Evolutionary conservation across 2,113 vertebrate genomes (phyloP), one percentile per base, ranked within the genome.

Genomic region (Eptatretus burgeri): DNA sequence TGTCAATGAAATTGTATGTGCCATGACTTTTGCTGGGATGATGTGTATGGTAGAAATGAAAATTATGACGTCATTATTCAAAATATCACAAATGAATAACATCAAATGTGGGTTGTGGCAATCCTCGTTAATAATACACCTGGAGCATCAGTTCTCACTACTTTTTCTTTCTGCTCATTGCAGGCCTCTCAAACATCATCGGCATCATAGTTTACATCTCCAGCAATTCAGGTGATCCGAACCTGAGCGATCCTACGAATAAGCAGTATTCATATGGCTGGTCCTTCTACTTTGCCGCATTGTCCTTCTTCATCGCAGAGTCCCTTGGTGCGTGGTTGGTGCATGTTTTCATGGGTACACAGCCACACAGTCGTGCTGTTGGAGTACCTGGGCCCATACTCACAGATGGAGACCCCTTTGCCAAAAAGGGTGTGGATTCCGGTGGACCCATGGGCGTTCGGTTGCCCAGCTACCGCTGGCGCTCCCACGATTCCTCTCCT

Each of bases 141-240:
- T 41, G 27, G 27, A 7, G 27, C 27, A 7, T 41, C 27, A 41
- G 27, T 41, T 41, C 17, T 60, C 64, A 66, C 65, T 64, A 63
- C 65, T 11, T 52, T 20, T 50, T 68, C 62, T 50, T 56, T 14
- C 67, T 56, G 51, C 10, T 41, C 51, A 13, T 64, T 63, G 50
- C 71, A 89, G 84, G 84, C 67, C 76, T 87, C 70, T 86, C 83
- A 74, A 89, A 89, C 78, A 89, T 89, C 69, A 89, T 87, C 51
- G 84, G 84, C 10, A 82, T 89, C 70, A 89, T 89, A 51, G 84
- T 89, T 67, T 89, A 89, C 76, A 89, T 89, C 76, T 89, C 84
- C 1, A 82, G 82, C 11, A 85, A 84, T 17, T 70, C 85, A 63
- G 84, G 84, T 13, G 84, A 89, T 73, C 85, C 85, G 66, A 83